Conservation (phyloP, 2,888 invertebrate species). For the Apotomis turbidana region DNA sequence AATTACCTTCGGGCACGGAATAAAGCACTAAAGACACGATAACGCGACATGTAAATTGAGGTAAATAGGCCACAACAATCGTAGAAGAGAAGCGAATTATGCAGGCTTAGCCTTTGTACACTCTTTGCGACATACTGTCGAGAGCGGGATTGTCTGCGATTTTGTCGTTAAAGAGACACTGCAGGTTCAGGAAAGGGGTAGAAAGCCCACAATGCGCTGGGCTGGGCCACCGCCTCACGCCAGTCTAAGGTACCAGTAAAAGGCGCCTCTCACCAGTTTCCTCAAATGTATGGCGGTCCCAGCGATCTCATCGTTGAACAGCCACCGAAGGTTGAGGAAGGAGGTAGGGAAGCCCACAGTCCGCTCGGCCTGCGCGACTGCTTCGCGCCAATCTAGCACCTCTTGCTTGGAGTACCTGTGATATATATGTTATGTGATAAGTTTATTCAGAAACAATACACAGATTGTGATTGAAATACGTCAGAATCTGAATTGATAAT, state of each 20-base stretch:
- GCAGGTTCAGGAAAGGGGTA: constrained; percentile 81
- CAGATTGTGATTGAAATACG: no score
- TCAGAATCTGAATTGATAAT: not conserved
- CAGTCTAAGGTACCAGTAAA: constrained; percentile 53
- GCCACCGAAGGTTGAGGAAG: constrained; percentile 83
- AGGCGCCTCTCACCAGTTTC: constrained; percentile 62
- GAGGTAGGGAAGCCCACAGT: constrained; percentile 83
- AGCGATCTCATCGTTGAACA: constrained; percentile 85
- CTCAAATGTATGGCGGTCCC: constrained; percentile 80
- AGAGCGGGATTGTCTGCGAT: constrained; percentile 71
- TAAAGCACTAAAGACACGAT: no score
- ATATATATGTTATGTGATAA: no score
- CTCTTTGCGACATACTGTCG: no score
- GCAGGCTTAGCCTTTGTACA: no score
- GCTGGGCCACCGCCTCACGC: constrained; percentile 74
- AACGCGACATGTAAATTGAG: no score
- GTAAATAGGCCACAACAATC: no score
- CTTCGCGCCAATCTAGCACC: constrained; percentile 73
- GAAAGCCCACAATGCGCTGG: constrained; percentile 78
- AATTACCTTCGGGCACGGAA: no score
- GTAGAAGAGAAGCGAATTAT: no score
- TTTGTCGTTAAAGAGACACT: constrained; percentile 85
- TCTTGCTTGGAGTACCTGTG: constrained; percentile 47
- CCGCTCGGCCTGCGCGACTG: constrained; percentile 74
- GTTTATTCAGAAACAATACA: no score